Evolutionary conservation across 2,888 invertebrate genomes (phyloP).

Genomic region (Chromoteleia sp.): DNA sequence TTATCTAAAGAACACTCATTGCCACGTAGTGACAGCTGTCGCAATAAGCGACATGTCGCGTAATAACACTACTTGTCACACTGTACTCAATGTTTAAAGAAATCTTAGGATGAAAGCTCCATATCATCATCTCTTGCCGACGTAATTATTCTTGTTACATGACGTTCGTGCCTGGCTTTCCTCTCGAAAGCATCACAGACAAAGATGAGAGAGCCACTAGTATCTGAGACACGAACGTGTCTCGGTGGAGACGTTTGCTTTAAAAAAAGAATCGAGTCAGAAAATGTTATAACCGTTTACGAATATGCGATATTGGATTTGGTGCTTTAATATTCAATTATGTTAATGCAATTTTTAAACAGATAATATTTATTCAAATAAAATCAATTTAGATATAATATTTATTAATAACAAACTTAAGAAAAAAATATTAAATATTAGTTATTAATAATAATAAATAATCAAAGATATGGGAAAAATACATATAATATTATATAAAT

Average conservation of each 20-base stretch:
- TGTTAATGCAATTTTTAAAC: neutral
- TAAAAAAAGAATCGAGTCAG: slow-evolving; percentile 10
- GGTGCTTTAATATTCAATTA: slow-evolving; percentile 5
- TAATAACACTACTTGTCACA: slow-evolving; percentile 52
- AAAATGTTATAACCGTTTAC: slow-evolving; percentile 11
- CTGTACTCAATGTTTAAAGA: slow-evolving; percentile 56
- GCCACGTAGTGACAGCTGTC: slow-evolving; percentile 27
- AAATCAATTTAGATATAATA: neutral
- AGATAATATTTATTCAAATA: neutral
- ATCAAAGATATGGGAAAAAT: no score
- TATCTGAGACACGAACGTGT: slow-evolving; percentile 6
- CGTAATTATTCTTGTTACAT: slow-evolving; percentile 57
- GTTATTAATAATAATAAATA: no score
- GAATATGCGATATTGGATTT: neutral
- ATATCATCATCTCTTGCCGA: slow-evolving; percentile 50
- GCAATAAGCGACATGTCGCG: slow-evolving; percentile 40
- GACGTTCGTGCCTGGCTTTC: slow-evolving; percentile 38
- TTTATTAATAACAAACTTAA: no score
- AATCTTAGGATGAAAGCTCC: slow-evolving; percentile 54
- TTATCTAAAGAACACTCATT: slow-evolving; percentile 19
- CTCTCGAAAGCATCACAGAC: slow-evolving; percentile 42
- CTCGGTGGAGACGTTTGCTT: slow-evolving; percentile 18
- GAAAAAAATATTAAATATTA: no score
- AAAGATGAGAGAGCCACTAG: slow-evolving; percentile 46
- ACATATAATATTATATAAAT: no score